Conservation (phyloP, 2,888 invertebrate species). For the Megamerina dolium region DNA sequence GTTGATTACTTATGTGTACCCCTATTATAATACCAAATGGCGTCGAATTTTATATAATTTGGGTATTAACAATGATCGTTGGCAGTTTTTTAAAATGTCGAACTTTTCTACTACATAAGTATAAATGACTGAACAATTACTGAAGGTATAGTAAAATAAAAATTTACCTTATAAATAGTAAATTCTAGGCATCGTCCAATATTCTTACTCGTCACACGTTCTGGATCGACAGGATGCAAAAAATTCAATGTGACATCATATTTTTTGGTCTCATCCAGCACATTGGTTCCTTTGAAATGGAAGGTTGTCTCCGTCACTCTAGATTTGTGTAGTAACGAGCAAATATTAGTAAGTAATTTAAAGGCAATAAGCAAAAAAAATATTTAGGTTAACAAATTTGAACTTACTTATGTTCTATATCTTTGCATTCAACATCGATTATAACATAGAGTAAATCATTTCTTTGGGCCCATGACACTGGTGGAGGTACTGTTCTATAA, state of each 20-base stretch:
- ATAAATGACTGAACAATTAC: too few relatives aligned
- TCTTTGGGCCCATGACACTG: slow-evolving; percentile 92
- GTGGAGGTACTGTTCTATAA: slow-evolving; percentile 58
- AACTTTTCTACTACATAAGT: too few relatives aligned
- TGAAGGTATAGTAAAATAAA: too few relatives aligned
- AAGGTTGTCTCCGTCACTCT: slow-evolving; percentile 67
- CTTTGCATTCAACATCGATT: slow-evolving; percentile 84
- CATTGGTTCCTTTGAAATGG: slow-evolving; percentile 74
- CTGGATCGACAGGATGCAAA: slow-evolving; percentile 74
- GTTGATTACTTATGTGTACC: too few relatives aligned
- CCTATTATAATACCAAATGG: too few relatives aligned
- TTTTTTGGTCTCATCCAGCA: slow-evolving; percentile 74
- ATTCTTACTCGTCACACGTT: slow-evolving; percentile 66
- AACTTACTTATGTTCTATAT: slow-evolving; percentile 70
- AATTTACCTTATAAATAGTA: slow-evolving; percentile 57
- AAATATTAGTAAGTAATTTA: not conserved
- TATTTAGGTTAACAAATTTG: not conserved
- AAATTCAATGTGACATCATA: slow-evolving; percentile 86
- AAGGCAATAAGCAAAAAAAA: slow-evolving; percentile 2
- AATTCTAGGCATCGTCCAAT: slow-evolving; percentile 72
- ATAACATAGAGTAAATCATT: slow-evolving; percentile 77
- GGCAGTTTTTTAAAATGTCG: too few relatives aligned
- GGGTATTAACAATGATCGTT: too few relatives aligned
- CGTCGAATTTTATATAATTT: too few relatives aligned
- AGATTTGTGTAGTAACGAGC: slow-evolving; percentile 4